phyloP scores from a whole-genome alignment of 2,888 invertebrate species.

The Gryllus longicercus region DNA sequence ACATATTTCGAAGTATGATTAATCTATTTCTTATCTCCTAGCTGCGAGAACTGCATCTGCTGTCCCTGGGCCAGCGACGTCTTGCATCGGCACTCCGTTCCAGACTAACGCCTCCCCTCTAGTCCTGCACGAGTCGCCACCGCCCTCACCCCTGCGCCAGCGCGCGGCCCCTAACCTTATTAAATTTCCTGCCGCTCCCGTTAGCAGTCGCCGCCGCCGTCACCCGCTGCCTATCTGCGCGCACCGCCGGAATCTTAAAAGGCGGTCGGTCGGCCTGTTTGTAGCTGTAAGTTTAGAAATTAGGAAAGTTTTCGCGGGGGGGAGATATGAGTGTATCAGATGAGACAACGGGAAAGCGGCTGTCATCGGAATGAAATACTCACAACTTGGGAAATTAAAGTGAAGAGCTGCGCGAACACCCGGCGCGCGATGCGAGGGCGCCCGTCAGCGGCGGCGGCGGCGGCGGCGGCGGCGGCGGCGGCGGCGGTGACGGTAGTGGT shows the following conservation, averaged over 20 bases:
- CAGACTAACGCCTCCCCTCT: too few relatives aligned
- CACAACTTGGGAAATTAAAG: constrained; percentile 17
- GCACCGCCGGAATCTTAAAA: constrained; percentile 10
- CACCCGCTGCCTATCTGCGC: not conserved
- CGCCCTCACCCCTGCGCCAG: too few relatives aligned
- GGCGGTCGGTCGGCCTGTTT: not conserved
- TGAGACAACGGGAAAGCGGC: constrained; percentile 17
- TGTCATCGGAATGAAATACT: constrained; percentile 17
- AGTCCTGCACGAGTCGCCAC: too few relatives aligned
- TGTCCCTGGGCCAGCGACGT: too few relatives aligned
- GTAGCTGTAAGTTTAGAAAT: constrained; percentile 11
- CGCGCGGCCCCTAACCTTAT: not conserved
- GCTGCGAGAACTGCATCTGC: too few relatives aligned
- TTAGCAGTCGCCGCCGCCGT: not conserved
- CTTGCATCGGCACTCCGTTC: too few relatives aligned
- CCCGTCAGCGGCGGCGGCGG: too few relatives aligned
- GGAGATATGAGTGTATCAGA: constrained; percentile 17
- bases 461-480: too few relatives aligned
- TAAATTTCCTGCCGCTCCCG: not conserved
- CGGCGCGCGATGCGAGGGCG: too few relatives aligned
- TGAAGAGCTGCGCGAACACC: not conserved
- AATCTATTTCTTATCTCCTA: too few relatives aligned
- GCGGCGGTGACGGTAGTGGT: too few relatives aligned
- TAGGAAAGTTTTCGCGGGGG: constrained; percentile 6
- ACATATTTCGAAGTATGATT: too few relatives aligned